Evolutionary conservation across 1,140 invertebrate genomes (phyloP), one percentile per base, ranked within the genome.

Genomic region (Drosophila murphyi): DNA sequence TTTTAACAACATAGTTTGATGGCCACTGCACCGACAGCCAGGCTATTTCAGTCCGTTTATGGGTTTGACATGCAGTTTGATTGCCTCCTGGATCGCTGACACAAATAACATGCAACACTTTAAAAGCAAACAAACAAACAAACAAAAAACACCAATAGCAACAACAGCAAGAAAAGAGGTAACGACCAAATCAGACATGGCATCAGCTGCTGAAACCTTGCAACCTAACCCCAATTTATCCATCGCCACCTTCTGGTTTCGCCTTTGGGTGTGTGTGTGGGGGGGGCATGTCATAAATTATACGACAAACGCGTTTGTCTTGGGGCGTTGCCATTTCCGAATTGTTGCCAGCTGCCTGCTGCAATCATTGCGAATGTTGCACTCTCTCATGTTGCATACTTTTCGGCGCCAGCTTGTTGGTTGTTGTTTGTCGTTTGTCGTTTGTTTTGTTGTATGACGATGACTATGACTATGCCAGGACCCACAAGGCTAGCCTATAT

Each of bases 31-130:
- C 31, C 34, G 29, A 50, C 43, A 20, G 20, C 20, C 20, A 20
- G 60, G 60, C 31, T 47, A 51, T 55, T 61, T 32, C 28, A 60
- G 60, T 20, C 39, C 31, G 59, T 71, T 70, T 70, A 71, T 67
- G 52, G 56, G 71, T 79, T 86, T 86, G 83, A 88, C 79, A 88
- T 88, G 82, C 83, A 82, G 72, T 82, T 77, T 82, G 69, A 76
- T 72, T 72, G 51, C 62, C 59, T 43, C 39, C 4, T 43, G 39
- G 39, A n/a, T 43, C 45, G 47, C 35, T 55, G 64, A 41, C 83
- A 83, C 88, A 88, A 88, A 88, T 88, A 88, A 78, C 83, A 88
- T 88, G 83, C 80, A 88, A 88, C 83, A 88, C 83, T 88, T 83
- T 48, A 64, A 61, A 67, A 60, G 39, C 39, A 43, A 43, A 43